Percentiles rank a stretch among this genome's conserved stretches.
phyloP scores from a whole-genome alignment of 2,113 vertebrate species.

The Furnarius figulus region DNA sequence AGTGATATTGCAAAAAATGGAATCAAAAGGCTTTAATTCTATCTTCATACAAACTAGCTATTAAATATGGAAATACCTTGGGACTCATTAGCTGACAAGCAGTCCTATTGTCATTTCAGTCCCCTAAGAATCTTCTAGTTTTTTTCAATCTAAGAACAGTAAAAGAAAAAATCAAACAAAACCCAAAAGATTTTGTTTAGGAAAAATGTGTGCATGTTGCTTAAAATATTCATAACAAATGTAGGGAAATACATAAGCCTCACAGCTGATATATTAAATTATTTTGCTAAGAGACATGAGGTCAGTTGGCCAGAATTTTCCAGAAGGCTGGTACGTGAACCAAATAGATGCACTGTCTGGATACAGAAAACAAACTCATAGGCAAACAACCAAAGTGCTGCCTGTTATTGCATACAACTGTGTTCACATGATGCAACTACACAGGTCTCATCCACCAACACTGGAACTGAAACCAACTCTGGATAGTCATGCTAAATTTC shows the following conservation, averaged over 20 bases:
- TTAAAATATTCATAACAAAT: not conserved
- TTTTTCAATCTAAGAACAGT: not conserved
- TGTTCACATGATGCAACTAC: fast-evolving
- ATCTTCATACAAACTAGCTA: not conserved
- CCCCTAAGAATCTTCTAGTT: not conserved
- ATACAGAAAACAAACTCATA: not conserved
- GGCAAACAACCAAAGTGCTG: not conserved
- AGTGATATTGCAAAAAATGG: not conserved
- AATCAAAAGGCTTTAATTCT: not conserved
- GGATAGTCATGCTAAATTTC: not conserved
- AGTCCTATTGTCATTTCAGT: not conserved
- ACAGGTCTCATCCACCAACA: not conserved
- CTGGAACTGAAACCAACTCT: not conserved
- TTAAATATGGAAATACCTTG: not conserved
- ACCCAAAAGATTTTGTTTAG: not conserved
- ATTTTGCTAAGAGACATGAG: not conserved
- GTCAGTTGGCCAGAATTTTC: not conserved
- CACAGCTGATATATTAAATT: not conserved
- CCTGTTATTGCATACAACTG: not conserved
- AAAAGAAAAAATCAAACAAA: not conserved
- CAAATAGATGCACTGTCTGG: not conserved
- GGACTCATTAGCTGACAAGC: not conserved
- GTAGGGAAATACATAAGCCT: not conserved
- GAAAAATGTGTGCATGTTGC: not conserved
- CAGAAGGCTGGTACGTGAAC: not conserved